These are phyloP conservation scores for Leptinotarsa defecta DNA, from an alignment of 1,140 invertebrate species.

Conservation along the genomic window DNA sequence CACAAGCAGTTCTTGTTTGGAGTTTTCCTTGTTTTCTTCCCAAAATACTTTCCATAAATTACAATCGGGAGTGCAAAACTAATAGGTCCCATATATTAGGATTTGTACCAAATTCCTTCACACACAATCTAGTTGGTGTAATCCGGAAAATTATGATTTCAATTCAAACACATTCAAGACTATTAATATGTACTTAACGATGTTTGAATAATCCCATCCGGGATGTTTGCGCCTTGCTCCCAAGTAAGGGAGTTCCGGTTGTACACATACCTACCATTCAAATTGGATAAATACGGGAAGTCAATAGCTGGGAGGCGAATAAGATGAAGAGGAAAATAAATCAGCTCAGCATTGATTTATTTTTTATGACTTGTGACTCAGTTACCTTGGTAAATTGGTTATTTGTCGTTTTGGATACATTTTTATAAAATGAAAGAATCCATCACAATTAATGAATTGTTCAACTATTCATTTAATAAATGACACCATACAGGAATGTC, in stretches of 20 bases:
- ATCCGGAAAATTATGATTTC: constrained; percentile 24
- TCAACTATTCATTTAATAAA: no score
- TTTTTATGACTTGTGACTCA: background rate
- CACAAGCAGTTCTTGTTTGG: no score
- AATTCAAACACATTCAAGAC: constrained; percentile 25
- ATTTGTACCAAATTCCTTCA: constrained; percentile 15
- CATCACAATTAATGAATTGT: no score
- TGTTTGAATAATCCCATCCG: constrained; percentile 12
- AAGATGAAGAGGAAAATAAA: background rate
- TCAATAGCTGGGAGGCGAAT: background rate
- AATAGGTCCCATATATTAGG: background rate
- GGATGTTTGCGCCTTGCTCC: constrained; percentile 5
- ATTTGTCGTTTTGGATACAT: no score
- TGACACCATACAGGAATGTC: no score
- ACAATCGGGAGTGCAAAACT: background rate
- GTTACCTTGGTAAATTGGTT: no score
- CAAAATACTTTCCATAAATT: background rate
- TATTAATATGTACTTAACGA: constrained; percentile 20
- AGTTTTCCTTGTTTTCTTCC: no score
- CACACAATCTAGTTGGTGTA: constrained; percentile 14
- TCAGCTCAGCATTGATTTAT: background rate
- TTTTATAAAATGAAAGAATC: no score
- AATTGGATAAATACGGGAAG: background rate
- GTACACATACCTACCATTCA: background rate
- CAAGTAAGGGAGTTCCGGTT: background rate